A percentile compares a stretch with the other conserved stretches of the same genome.
Conservation (phyloP, 2,113 vertebrate genomes). For the Agapornis roseicollis region DNA sequence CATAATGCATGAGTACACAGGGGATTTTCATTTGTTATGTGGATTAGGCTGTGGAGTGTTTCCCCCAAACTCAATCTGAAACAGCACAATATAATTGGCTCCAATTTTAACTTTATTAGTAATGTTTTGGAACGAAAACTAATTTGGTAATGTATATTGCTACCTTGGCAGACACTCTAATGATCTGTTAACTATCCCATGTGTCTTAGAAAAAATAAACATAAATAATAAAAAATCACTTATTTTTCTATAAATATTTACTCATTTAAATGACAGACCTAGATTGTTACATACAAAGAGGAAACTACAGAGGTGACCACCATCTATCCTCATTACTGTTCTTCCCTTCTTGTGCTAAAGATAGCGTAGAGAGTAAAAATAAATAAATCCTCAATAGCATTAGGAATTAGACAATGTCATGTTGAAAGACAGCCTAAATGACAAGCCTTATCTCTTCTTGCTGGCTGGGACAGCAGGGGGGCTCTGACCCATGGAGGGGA, state of each 20-base stretch:
- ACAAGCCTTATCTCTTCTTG: background rate
- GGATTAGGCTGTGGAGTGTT: background rate
- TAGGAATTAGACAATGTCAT: slow-evolving; percentile 50
- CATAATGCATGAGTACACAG: background rate
- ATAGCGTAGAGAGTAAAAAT: slow-evolving; percentile 46
- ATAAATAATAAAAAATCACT: background rate
- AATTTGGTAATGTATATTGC: background rate
- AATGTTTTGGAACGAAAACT: background rate
- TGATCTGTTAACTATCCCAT: background rate
- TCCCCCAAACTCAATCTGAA: background rate
- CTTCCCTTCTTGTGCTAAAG: slow-evolving; percentile 40
- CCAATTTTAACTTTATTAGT: background rate
- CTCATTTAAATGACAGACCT: background rate
- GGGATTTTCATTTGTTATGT: fast-evolving
- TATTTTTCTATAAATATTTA: background rate
- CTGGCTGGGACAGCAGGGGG: background rate
- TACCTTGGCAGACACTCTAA: background rate
- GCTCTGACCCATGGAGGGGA: background rate
- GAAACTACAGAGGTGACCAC: background rate
- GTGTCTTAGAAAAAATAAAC: background rate
- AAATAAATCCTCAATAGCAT: slow-evolving; percentile 56
- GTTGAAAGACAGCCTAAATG: slow-evolving; percentile 5
- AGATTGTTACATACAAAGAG: background rate
- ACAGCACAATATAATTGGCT: fast-evolving
- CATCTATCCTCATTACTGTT: slow-evolving; percentile 2